Base-by-base conservation (phyloP, 1,140 invertebrate species). In the Nasonia longicornis region DNA sequence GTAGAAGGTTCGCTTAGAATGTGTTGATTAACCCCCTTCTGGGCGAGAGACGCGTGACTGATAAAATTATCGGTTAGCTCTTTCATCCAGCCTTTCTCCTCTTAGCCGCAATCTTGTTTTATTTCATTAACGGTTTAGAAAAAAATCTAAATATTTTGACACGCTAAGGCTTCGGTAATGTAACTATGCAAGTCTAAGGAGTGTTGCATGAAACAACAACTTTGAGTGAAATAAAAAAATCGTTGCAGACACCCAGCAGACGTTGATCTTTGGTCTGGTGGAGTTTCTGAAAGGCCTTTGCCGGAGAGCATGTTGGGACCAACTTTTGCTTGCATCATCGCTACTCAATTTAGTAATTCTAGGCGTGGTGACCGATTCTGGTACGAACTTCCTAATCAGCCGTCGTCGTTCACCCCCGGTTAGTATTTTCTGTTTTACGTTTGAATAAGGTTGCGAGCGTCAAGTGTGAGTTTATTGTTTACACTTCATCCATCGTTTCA, bases 311-410 rank as follows among this genome's bases (percentile, higher is more conserved):
- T 98, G 94, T 92, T 98, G 38, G 98, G 98, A 63, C 97, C 97
- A 6, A 98, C 97, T 74, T 98, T 99, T 90, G 95, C 97, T 75
- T 99, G 98, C 87, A 93, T 99, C 70, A 97, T 99, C 84, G 97
- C 96, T 38, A 98, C 98, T 64, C 98, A 99, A 90, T 98, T 99
- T 90, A 96, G 95, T 85, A 96, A 97, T 85, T 93, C 96, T 1
- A 93, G 97, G 86, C 92, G 95, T 82, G 98, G 98, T 71, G 98
- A 99, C 89, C 93, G 98, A 86, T 99, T 98, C 89, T 99, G 97
- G 96, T 99, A 97, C 86, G 98, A 99, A 88, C 93, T 98, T 77
- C 95, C 95, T 7, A 95, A 97, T 87, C 96, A 97, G 86, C 97
- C 97, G 1, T 98, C 97, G 31, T 96, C 96, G 1, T 98, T 98